phyloP scores from a whole-genome alignment of 2,797 vertebrate species.

The Schizopygopsis malacanthus region DNA sequence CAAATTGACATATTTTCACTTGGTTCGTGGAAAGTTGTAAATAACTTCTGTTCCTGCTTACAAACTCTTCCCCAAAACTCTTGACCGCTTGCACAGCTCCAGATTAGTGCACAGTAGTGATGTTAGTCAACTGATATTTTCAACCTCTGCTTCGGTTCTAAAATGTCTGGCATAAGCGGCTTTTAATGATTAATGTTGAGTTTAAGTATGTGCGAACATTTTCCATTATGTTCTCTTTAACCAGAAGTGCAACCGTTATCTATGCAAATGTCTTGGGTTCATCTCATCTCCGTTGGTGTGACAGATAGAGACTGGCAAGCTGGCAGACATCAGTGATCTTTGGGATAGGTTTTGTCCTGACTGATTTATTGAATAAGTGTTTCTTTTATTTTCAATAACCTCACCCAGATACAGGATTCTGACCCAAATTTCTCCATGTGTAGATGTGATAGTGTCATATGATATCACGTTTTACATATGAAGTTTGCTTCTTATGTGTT shows the following conservation, averaged over 20 bases:
- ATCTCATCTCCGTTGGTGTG: constrained; percentile 13
- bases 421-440: not conserved
- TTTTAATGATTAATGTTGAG: not conserved
- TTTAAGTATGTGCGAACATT: not conserved
- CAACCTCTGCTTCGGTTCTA: not conserved
- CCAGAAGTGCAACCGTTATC: constrained; percentile 47
- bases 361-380: not conserved
- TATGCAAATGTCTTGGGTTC: constrained; percentile 45
- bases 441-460: not conserved
- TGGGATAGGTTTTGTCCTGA: not conserved
- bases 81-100: not conserved
- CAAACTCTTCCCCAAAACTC: constrained; percentile 6
- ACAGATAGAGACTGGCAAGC: not conserved
- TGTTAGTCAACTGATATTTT: constrained; percentile 4
- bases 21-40: not conserved
- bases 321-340: not conserved
- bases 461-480: not conserved
- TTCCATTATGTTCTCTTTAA: constrained; percentile 43
- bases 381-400: constrained; percentile 9
- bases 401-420: not conserved
- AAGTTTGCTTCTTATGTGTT: not conserved
- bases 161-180: not conserved
- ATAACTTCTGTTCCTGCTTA: not conserved
- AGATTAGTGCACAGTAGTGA: not conserved
- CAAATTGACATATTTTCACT: not conserved